Evolutionary conservation across 2,888 invertebrate genomes (phyloP).

Genomic region (Caenorhabditis afra): DNA sequence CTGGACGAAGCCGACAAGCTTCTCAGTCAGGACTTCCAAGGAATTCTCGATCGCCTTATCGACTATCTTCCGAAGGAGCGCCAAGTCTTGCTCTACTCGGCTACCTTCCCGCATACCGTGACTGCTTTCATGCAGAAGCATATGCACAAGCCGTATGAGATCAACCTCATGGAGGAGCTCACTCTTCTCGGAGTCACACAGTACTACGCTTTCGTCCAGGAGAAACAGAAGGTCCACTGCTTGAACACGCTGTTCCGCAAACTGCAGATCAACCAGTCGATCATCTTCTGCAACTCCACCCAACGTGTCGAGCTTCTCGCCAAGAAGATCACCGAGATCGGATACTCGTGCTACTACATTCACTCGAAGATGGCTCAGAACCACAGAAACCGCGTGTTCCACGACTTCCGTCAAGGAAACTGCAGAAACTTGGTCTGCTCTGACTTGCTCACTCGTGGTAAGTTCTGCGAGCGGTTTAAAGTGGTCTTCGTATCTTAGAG

Average conservation of each 20-base stretch:
- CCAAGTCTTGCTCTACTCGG: conserved; percentile 98
- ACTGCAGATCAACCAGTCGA: conserved; percentile 98
- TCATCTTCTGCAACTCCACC: conserved; percentile 99
- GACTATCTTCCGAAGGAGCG: conserved; percentile 92
- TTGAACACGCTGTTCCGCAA: conserved; percentile 99
- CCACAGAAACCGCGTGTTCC: conserved; percentile 95
- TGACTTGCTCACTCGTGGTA: conserved; percentile 96
- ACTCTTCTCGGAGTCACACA: conserved; percentile 99
- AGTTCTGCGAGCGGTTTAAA: conserved; percentile 41
- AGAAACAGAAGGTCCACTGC: conserved; percentile 99
- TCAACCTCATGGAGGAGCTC: conserved; percentile 99
- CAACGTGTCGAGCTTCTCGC: conserved; percentile 98
- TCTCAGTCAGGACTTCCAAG: conserved; percentile 98
- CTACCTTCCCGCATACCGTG: conserved; percentile 98
- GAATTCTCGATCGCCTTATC: conserved; percentile 98
- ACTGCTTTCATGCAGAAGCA: conserved; percentile 99
- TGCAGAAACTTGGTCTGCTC: conserved; percentile 95
- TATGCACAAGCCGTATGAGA: conserved; percentile 94
- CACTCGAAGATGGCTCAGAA: conserved; percentile 99
- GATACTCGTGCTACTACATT: conserved; percentile 99
- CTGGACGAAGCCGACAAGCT: conserved; percentile 99
- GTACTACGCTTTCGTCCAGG: conserved; percentile 99
- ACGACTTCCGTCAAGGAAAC: conserved; percentile 97
- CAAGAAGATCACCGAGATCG: conserved; percentile 99
- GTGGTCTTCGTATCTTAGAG: no score